phyloP scores from a whole-genome alignment of 1,140 invertebrate genomes.

The Drosophila funebris region DNA sequence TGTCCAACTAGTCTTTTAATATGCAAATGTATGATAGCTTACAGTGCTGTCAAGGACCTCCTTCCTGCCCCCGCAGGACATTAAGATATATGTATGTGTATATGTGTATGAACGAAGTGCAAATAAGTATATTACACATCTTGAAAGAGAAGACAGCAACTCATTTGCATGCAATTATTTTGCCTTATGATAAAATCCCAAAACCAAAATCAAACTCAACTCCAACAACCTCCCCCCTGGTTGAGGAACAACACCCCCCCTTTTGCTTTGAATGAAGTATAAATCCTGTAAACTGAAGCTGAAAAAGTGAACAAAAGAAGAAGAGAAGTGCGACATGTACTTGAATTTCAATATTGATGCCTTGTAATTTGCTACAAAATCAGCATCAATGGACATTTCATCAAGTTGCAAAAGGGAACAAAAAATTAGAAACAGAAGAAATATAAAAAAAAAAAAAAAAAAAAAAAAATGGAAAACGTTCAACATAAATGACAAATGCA shows the following conservation, averaged over 20 bases:
- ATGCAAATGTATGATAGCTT: conserved; percentile 35
- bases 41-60: background rate
- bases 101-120: background rate
- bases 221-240: background rate
- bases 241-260: background rate
- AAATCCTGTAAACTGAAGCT: background rate
- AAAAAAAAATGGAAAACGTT: background rate
- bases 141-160: background rate
- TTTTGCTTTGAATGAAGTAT: background rate
- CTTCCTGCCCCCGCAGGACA: background rate
- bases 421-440: background rate
- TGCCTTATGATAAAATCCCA: conserved; percentile 12
- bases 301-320: conserved; percentile 33
- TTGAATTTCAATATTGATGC: conserved; percentile 67
- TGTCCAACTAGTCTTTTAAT: conserved; percentile 7
- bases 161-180: conserved; percentile 80
- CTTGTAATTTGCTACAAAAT: conserved; percentile 67
- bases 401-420: conserved; percentile 45
- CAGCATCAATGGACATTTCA: conserved; percentile 75
- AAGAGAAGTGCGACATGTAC: conserved; percentile 69
- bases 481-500: conserved; percentile 73
- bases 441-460: conserved; percentile 41
- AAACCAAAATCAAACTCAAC: background rate
- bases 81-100: background rate
- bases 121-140: conserved; percentile 15